Evolutionary conservation across 2,113 vertebrate genomes (phyloP), one percentile per base, ranked within the genome.

Genomic region (Alligator sinensis): DNA sequence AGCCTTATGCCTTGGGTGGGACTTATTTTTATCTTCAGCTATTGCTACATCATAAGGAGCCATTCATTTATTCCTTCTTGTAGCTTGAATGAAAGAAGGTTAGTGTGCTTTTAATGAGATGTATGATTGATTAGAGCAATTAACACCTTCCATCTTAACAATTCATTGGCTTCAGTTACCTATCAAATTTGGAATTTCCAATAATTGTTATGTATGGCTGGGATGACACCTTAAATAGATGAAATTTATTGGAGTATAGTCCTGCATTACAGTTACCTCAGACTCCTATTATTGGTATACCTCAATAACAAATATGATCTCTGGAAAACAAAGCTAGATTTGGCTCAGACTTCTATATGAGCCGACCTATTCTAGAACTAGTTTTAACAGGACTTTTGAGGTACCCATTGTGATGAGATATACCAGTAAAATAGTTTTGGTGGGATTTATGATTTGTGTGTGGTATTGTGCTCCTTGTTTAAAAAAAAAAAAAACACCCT

Each of bases 41-140:
- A 24, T 76, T 1, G 85, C 92, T 87, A 85, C 90, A 87, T 94
- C 87, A 92, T 64, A 80, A 92, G 1, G 4, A 85, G 70, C 90
- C 74, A 83, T 90, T 94, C 87, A 95, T 94, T 94, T 55, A 62
- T 89, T 90, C 82, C 95, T 96, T 92, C 84, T 94, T 84, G 61
- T 79, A n/a, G 79, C 63, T 74, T 66, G 74, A 91, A 70, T 74
- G 74, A 89, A 94, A 63, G 28, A 81, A 91, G 91, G 84, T 93
- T 93, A 93, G 80, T 84, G 91, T 91, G 70, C 90, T 55, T 87
- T 91, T 94, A 94, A 64, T 85, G 1, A 87, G 90, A 70, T 89
- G 75, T 18, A n/a, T 89, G 55, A 88, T 92, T n/a, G 63, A 74
- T 61, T 89, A 55, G 54, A 86, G 86, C 47, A 47, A 78, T 27